Conservation (phyloP, 2,113 vertebrate species). For the Neotragus pygmaeus region DNA sequence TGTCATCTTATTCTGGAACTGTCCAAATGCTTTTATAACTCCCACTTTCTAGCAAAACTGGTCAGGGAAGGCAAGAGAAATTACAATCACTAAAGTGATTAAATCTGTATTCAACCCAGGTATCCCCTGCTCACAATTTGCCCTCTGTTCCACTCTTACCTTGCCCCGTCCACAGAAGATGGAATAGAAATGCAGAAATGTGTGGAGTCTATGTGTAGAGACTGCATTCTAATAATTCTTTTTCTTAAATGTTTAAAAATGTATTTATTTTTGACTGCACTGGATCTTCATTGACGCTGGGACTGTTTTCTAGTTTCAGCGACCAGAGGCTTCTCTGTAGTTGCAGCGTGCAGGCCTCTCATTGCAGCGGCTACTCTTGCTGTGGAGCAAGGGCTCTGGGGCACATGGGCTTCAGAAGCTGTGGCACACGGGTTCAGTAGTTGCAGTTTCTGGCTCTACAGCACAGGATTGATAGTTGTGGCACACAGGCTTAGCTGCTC, state of each 20-base stretch:
- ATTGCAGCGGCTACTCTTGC: background rate
- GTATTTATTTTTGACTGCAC: background rate
- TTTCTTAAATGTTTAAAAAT: background rate
- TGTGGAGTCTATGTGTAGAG: background rate
- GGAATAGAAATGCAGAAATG: background rate
- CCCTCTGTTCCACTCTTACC: background rate
- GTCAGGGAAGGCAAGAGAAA: background rate
- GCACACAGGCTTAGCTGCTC: background rate
- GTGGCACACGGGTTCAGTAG: background rate
- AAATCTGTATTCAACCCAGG: background rate
- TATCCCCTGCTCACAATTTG: background rate
- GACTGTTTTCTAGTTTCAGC: background rate
- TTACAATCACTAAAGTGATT: background rate
- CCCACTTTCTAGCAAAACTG: background rate
- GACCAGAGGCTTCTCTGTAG: background rate
- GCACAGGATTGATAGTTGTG: background rate
- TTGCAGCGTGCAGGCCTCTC: background rate
- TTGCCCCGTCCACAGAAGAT: background rate
- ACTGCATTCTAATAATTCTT: background rate
- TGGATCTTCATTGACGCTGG: background rate
- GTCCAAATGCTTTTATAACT: background rate
- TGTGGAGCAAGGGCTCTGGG: background rate
- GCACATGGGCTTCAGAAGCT: background rate
- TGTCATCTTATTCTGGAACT: background rate
- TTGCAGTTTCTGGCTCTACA: background rate